Evolutionary conservation across 2,888 invertebrate species (phyloP).

Genomic region (Ophion costatus): DNA sequence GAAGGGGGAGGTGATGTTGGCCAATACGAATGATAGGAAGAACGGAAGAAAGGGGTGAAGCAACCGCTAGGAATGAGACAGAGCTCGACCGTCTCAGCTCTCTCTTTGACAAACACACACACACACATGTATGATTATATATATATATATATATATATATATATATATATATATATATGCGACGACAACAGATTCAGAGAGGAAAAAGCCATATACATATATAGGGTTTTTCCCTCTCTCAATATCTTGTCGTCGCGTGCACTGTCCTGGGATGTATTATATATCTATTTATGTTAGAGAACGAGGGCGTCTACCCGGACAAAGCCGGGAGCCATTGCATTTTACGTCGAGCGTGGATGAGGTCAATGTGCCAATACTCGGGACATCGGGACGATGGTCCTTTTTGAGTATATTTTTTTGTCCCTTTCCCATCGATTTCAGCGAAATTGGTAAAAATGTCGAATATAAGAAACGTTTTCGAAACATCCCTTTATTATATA

Average conservation of each 20-base stretch:
- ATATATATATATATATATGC: too few relatives aligned
- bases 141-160: too few relatives aligned
- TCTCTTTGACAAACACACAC: not conserved
- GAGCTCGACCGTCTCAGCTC: not conserved
- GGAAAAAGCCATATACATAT: not conserved
- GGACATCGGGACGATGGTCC: too few relatives aligned
- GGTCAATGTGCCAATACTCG: conserved; percentile 41
- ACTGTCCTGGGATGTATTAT: conserved; percentile 38
- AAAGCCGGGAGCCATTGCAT: conserved; percentile 34
- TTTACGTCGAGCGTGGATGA: conserved; percentile 18
- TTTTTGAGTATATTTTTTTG: too few relatives aligned
- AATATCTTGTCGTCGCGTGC: conserved; percentile 40
- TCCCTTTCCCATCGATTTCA: too few relatives aligned
- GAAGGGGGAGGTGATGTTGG: conserved; percentile 41
- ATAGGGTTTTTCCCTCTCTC: conserved; percentile 8
- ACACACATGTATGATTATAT: not conserved
- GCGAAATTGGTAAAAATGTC: too few relatives aligned
- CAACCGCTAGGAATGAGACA: conserved; percentile 38
- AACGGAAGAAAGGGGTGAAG: conserved; percentile 32
- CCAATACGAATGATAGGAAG: conserved; percentile 37
- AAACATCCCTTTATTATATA: too few relatives aligned
- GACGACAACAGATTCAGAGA: too few relatives aligned
- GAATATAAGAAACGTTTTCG: too few relatives aligned
- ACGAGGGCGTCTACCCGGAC: conserved; percentile 56
- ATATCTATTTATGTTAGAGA: conserved; percentile 15